phyloP scores from a whole-genome alignment of 2,797 vertebrate genomes.

The Molossus molossus region DNA sequence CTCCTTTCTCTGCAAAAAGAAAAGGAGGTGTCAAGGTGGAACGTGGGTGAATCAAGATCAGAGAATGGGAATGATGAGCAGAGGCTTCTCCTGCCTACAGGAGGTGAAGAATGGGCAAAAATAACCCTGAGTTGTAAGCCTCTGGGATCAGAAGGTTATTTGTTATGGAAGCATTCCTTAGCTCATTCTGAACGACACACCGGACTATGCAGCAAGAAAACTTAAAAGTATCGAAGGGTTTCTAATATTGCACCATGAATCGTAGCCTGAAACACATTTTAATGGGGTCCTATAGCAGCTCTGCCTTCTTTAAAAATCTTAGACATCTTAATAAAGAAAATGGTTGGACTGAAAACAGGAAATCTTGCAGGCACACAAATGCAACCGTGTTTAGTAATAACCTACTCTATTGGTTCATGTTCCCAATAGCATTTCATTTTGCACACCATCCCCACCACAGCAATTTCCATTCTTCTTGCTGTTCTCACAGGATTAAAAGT shows the following conservation, averaged over 20 bases:
- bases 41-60: too few relatives aligned
- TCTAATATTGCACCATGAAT: not conserved
- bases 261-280: not conserved
- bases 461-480: not conserved
- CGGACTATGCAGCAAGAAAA: not conserved
- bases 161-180: not conserved
- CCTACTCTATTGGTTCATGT: not conserved
- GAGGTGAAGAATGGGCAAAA: not conserved
- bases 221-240: not conserved
- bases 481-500: not conserved
- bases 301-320: constrained; percentile 3
- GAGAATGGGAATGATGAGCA: not conserved
- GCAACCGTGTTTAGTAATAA: not conserved
- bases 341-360: not conserved
- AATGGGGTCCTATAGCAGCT: not conserved
- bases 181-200: not conserved
- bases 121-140: not conserved
- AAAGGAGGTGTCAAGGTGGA: not conserved
- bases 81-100: not conserved
- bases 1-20: not conserved
- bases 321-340: constrained; percentile 19
- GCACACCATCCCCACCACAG: too few relatives aligned
- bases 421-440: not conserved
- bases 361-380: not conserved
- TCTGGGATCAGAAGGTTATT: not conserved